These are phyloP conservation scores for Athrips mouffetella DNA, from an alignment of 2,888 invertebrate species.

Conservation along the genomic window DNA sequence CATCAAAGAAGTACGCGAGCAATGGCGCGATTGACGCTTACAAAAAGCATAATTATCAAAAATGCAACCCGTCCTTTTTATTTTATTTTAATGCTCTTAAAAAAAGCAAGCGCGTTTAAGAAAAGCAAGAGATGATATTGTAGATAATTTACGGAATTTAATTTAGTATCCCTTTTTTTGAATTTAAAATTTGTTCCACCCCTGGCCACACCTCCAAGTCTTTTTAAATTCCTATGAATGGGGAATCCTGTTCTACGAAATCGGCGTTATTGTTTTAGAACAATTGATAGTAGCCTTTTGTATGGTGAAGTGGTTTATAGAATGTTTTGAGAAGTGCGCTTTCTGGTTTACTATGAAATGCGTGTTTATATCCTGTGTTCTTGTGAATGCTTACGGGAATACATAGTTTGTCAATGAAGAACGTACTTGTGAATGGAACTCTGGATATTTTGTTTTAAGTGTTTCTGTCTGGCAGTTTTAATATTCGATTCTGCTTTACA, in stretches of 20 bases:
- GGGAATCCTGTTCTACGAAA: slow-evolving; percentile 62
- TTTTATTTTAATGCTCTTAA: too few species aligned
- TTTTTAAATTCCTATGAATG: slow-evolving; percentile 54
- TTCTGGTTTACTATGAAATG: slow-evolving; percentile 11
- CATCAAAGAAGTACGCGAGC: too few species aligned
- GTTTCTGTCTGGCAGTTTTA: not conserved
- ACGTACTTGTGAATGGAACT: not conserved
- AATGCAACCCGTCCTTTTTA: too few species aligned
- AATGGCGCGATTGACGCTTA: too few species aligned
- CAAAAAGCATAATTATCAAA: too few species aligned
- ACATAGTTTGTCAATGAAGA: slow-evolving; percentile 1
- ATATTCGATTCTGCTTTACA: too few species aligned
- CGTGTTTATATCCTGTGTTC: slow-evolving; percentile 4
- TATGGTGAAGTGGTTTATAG: slow-evolving; percentile 47
- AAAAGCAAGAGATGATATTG: too few species aligned
- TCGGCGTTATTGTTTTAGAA: slow-evolving; percentile 58
- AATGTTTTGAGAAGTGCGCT: slow-evolving; percentile 11
- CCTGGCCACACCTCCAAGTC: too few species aligned
- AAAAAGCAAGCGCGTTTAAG: too few species aligned
- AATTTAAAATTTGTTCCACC: too few species aligned
- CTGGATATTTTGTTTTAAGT: not conserved
- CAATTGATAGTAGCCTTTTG: slow-evolving; percentile 49
- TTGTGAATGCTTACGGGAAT: not conserved
- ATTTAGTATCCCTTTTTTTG: too few species aligned
- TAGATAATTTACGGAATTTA: too few species aligned